Conservation (phyloP, 2,113 vertebrate genomes). For the Phrynosoma blainvillii region DNA sequence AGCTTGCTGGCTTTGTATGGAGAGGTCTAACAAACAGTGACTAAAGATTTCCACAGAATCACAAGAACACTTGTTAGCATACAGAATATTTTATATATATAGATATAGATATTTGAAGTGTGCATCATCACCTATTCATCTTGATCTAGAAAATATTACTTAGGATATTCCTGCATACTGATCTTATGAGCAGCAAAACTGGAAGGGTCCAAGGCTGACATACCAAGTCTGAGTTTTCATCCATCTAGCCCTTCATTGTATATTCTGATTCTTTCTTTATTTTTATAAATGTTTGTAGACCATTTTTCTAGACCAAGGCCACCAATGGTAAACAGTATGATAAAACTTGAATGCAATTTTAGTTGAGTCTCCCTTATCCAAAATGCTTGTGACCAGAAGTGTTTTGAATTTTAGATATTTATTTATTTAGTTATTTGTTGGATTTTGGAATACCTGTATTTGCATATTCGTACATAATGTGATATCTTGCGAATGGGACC, state of each 20-base stretch:
- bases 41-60: neutral
- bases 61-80: neutral
- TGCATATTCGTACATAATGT: too few species aligned
- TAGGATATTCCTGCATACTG: neutral
- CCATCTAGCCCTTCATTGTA: neutral
- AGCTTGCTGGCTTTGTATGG: neutral
- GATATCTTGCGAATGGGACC: too few species aligned
- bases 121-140: neutral
- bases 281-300: neutral
- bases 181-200: neutral
- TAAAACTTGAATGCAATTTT: neutral
- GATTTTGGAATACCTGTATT: too few species aligned
- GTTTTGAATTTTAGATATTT: too few species aligned
- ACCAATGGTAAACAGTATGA: neutral
- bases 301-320: neutral
- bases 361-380: too few species aligned
- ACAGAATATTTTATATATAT: neutral
- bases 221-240: neutral
- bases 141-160: neutral
- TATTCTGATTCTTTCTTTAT: neutral
- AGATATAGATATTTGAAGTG: neutral
- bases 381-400: too few species aligned
- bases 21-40: neutral
- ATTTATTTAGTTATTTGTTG: too few species aligned
- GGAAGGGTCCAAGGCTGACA: neutral